Base-by-base conservation (phyloP, 2,797 vertebrate genomes). In the Neosilurus mollespiculum region DNA sequence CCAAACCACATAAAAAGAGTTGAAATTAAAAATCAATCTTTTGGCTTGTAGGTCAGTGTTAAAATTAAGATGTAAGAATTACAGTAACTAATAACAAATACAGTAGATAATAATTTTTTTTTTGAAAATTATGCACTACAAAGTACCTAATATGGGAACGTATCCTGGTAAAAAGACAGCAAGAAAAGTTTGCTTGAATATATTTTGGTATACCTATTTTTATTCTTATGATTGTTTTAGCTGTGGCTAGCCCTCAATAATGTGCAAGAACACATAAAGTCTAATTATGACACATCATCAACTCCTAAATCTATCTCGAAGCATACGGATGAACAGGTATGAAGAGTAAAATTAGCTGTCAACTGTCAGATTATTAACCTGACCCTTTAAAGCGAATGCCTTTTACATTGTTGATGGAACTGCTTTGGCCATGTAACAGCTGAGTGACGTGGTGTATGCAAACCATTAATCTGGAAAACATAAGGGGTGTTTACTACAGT, bases 1-100 rank as follows among this genome's bases (percentile, higher is more conserved):
- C 4, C 37, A 65, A 53, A 78, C 2, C 34, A 61, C n/a, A 77
- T 37, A n/a, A 84, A 79, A 81, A 84, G 64, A 83, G 4, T 78
- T 85, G 16, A 69, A 59, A 69, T 86, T 84, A 87, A 90, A 92
- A 92, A 92, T 87, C 86, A 90, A 88, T 89, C n/a, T 89, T 91
- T 93, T 93, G 93, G 91, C 91, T 91, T 82, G 82, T 87, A 86
- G 89, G 88, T 89, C 81, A 83, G 53, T 78, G 26, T 86, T 78
- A 81, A 64, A 71, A 81, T 43, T 83, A 62, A 24, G 16, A 67
- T 18, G 30, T 30, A 49, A 43, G n/a, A n/a, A 77, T 49, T 14
- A 62, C 9, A 77, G n/a, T 14, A 62, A 4, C 58, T 77, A 16
- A 43, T 43, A 12, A n/a, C 11, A n/a, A 61, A 43, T 16, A 62